phyloP scores from a whole-genome alignment of 2,113 vertebrate genomes.

The Etheostoma cragini region DNA sequence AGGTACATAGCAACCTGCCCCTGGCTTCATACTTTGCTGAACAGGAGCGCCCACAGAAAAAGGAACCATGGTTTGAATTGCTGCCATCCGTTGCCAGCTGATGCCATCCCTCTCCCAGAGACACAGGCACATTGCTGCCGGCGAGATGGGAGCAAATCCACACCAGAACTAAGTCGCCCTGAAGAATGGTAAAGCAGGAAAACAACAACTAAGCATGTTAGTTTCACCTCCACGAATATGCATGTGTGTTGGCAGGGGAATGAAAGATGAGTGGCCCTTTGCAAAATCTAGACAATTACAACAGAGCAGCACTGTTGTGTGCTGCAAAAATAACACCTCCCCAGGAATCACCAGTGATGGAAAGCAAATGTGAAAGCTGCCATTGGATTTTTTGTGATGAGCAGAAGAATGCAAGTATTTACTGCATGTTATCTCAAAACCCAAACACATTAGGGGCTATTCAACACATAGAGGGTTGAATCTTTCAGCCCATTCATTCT shows the following conservation, averaged over 20 bases:
- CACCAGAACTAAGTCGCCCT: constrained; percentile 81
- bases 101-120: constrained; percentile 74
- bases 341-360: constrained; percentile 74
- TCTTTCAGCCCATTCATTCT: constrained; percentile 70
- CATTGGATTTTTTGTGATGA: constrained; percentile 73
- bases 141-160: constrained; percentile 77
- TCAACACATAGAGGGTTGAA: constrained; percentile 70
- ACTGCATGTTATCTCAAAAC: constrained; percentile 78
- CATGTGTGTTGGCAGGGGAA: constrained; percentile 77
- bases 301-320: constrained; percentile 71
- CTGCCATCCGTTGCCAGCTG: constrained; percentile 72
- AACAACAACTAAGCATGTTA: constrained; percentile 84
- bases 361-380: constrained; percentile 81
- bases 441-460: constrained; percentile 83
- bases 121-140: constrained; percentile 69
- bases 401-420: constrained; percentile 75
- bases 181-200: constrained; percentile 75
- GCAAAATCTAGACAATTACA: constrained; percentile 76
- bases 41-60: constrained; percentile 74
- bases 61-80: constrained; percentile 69
- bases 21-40: constrained; percentile 71
- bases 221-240: constrained; percentile 76
- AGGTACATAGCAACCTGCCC: constrained; percentile 67
- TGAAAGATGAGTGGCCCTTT: constrained; percentile 79
- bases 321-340: constrained; percentile 75